Evolutionary conservation across 2,888 invertebrate species (phyloP).

Genomic region (Leptinotarsa rubiginosa): DNA sequence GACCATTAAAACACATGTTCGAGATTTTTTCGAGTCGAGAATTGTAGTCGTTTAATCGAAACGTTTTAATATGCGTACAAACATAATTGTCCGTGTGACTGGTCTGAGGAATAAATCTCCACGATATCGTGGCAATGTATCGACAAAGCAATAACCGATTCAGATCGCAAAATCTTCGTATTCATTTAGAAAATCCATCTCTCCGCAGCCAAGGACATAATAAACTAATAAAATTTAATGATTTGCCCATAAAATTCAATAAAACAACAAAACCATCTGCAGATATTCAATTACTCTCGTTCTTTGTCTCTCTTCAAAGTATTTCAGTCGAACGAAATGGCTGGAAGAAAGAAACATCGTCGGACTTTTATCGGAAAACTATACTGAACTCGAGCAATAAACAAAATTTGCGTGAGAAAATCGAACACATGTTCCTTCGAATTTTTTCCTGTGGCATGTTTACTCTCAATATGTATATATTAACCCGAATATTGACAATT

Average conservation of each 20-base stretch:
- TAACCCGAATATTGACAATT: slow-evolving; percentile 45
- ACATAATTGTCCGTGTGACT: background rate
- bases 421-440: slow-evolving; percentile 31
- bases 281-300: slow-evolving; percentile 46
- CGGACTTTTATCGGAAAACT: slow-evolving; percentile 45
- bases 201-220: slow-evolving; percentile 52
- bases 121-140: slow-evolving; percentile 13
- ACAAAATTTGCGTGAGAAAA: slow-evolving; percentile 47
- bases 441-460: slow-evolving; percentile 34
- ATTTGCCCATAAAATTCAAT: slow-evolving; percentile 55
- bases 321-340: background rate
- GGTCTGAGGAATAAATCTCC: background rate
- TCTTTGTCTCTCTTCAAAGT: slow-evolving; percentile 32
- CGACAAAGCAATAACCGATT: slow-evolving; percentile 29
- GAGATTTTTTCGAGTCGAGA: background rate
- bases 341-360: slow-evolving; percentile 26
- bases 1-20: slow-evolving; percentile 3
- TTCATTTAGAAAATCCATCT: slow-evolving; percentile 54
- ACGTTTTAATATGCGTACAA: slow-evolving; percentile 1
- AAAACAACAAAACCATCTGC: slow-evolving; percentile 57
- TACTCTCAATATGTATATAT: slow-evolving; percentile 35
- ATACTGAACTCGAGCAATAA: slow-evolving; percentile 39
- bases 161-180: slow-evolving; percentile 37
- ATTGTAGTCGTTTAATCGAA: background rate
- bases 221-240: slow-evolving; percentile 59